These are phyloP conservation scores for Aegithalos caudatus DNA, from an alignment of 2,113 vertebrate genomes.

Conservation along the genomic window DNA sequence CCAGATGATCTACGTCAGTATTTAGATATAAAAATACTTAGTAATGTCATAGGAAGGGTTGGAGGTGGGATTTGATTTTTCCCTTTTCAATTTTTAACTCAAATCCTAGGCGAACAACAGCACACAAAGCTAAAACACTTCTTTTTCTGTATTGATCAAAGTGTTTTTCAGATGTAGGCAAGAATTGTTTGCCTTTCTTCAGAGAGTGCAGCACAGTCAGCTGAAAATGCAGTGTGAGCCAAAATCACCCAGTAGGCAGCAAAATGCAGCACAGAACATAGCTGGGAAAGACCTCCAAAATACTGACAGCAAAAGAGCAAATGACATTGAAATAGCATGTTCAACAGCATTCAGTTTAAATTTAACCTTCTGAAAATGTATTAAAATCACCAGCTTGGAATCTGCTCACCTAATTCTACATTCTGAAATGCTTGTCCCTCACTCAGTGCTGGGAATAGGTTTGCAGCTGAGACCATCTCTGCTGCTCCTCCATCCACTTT, in stretches of 20 bases:
- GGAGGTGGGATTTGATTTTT: fast-evolving
- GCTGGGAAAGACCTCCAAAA: not conserved
- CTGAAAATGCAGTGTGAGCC: not conserved
- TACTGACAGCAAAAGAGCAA: not conserved
- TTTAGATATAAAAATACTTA: not conserved
- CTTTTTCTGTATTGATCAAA: not conserved
- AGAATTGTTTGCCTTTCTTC: not conserved
- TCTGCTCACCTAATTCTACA: not conserved
- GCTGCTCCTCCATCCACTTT: not conserved
- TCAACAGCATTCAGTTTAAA: not conserved
- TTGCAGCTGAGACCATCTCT: not conserved
- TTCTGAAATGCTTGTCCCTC: not conserved
- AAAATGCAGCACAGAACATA: not conserved
- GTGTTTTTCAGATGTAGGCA: not conserved
- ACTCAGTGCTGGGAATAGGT: not conserved
- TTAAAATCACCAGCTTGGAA: not conserved
- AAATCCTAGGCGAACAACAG: not conserved
- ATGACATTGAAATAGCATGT: not conserved
- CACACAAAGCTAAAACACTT: not conserved
- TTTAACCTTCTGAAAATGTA: not conserved
- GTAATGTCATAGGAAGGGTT: not conserved
- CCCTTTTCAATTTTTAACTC: not conserved
- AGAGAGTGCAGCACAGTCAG: not conserved
- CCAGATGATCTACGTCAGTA: not conserved
- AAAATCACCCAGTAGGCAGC: not conserved